Evolutionary conservation across 2,113 vertebrate species (phyloP), one percentile per base, ranked within the genome.

Genomic region (Phalacrocorax carbo): DNA sequence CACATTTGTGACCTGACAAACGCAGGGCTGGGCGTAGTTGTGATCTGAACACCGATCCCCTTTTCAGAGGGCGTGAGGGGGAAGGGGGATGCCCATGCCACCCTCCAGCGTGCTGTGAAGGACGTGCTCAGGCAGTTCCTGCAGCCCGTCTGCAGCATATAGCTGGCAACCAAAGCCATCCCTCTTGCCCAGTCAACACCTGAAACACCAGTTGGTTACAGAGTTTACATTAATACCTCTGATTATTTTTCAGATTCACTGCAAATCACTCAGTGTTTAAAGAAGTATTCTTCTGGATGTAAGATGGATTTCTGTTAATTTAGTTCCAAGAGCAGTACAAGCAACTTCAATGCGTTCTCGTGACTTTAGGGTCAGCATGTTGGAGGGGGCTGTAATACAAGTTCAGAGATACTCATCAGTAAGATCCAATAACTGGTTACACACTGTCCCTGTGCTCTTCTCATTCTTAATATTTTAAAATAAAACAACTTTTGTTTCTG

Each of bases 81-180:
- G 57, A 40, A 25, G 23, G 48, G 25, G 21, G 5, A 38, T 81
- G 42, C 51, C 36, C 25, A 0, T 66, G 42, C 12, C 42, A 10
- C 9, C 44, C 8, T 23, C 2, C 11, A 6, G 32, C 1, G n/a
- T 51, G 15, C 18, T 4, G 4, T 16, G 30, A 34, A 55, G 48
- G 30, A 19, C 0, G 0, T 36, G 30, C 32, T n/a, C 32, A 30
- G 34, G 9, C 2, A 0, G 9, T 36, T 20, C 34, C 17, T 20
- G 1, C 36, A 65, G 52, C 38, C 29, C 0, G 0, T 25, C 34
- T 57, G 27, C 20, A 3, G 32, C 42, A 27, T 61, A 5, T 25
- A 0, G 0, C 34, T 71, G 38, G 26, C 26, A 60, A 7, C 42
- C 3, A 3, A 49, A 62, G n/a, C 57, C 48, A 15, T 18, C 57